These are phyloP conservation scores for Megastigmus dorsalis DNA, from an alignment of 2,888 invertebrate species.

Conservation along the genomic window DNA sequence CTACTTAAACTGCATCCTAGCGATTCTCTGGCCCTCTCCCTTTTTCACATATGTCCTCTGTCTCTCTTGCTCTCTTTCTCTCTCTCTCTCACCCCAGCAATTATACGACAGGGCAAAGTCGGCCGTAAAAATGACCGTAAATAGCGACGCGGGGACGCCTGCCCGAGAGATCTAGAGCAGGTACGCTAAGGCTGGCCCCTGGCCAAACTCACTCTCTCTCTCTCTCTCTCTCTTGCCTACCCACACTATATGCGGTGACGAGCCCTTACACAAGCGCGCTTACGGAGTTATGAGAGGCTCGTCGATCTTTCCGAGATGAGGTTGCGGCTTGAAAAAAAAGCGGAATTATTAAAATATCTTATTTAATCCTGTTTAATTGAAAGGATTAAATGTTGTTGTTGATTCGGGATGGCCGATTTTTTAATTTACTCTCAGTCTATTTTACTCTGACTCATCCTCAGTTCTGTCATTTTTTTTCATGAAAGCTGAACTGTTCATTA, in stretches of 20 bases:
- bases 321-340: constrained; percentile 21
- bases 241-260: too few relatives aligned
- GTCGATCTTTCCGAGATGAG: constrained; percentile 54
- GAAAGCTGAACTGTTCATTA: too few relatives aligned
- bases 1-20: neutral
- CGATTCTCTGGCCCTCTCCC: neutral
- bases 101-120: constrained; percentile 59
- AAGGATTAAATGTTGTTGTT: too few relatives aligned
- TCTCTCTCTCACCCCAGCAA: constrained; percentile 19
- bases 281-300: constrained; percentile 58
- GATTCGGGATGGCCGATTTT: too few relatives aligned
- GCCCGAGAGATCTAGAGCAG: constrained; percentile 62
- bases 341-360: constrained; percentile 18
- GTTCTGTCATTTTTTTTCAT: too few relatives aligned
- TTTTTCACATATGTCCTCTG: neutral
- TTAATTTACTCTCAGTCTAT: too few relatives aligned
- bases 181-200: constrained; percentile 58
- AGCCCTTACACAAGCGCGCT: neutral
- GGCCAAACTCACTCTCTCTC: constrained; percentile 57
- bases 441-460: too few relatives aligned
- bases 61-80: neutral
- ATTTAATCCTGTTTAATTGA: constrained; percentile 26
- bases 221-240: too few relatives aligned
- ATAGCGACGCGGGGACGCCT: constrained; percentile 59
- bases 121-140: constrained; percentile 70